phyloP scores from a whole-genome alignment of 2,888 invertebrate species.

The Eugnorisma glareosa region DNA sequence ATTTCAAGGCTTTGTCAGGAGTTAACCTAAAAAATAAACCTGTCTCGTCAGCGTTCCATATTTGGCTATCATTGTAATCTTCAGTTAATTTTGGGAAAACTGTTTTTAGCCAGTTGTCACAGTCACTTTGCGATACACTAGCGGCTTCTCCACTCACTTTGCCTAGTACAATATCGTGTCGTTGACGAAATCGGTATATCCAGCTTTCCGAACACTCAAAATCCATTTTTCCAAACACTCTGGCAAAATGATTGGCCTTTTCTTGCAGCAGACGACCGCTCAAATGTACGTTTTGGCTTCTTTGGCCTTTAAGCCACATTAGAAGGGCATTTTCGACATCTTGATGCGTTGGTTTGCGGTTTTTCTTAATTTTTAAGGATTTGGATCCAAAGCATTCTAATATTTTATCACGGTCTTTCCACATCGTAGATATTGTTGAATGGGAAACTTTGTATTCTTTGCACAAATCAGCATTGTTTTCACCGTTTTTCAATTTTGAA shows the following conservation, averaged over 20 bases:
- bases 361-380: conserved; percentile 1
- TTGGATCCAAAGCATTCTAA: conserved; percentile 1
- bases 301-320: background rate
- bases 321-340: conserved; percentile 1
- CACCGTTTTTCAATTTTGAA: conserved; percentile 5
- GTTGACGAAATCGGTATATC: background rate
- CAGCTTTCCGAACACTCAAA: background rate
- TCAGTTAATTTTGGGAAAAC: background rate
- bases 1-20: background rate
- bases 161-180: background rate
- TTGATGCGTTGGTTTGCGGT: conserved; percentile 1
- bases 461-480: conserved; percentile 10
- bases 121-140: background rate
- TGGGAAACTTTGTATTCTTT: conserved; percentile 7
- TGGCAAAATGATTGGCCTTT: background rate
- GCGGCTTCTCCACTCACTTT: background rate
- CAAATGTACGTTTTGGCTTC: background rate
- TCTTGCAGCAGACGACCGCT: background rate
- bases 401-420: background rate
- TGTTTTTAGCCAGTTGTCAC: background rate
- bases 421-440: conserved; percentile 5
- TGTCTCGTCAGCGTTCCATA: background rate
- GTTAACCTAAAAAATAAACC: background rate
- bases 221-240: background rate
- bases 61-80: background rate